These are phyloP conservation scores for Neosilurus mollespiculum DNA, from an alignment of 2,797 vertebrate species.

Conservation along the genomic window DNA sequence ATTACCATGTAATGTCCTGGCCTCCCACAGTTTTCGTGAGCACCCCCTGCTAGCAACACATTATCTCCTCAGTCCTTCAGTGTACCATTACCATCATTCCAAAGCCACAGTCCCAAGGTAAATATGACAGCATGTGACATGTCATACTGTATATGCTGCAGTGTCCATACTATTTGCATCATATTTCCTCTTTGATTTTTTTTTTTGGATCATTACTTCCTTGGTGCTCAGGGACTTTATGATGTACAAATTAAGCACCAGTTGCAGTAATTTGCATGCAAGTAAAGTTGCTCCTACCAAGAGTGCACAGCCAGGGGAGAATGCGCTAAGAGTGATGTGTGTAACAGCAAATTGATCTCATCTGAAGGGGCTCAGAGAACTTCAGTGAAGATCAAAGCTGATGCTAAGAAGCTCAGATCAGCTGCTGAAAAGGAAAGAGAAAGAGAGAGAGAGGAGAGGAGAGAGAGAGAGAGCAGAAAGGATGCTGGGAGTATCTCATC, in stretches of 20 bases:
- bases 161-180: slow-evolving; percentile 3
- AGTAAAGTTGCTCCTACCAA: slow-evolving; percentile 57
- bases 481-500: slow-evolving; percentile 71
- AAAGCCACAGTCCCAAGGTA: neutral
- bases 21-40: slow-evolving; percentile 6
- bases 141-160: neutral
- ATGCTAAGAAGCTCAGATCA: slow-evolving; percentile 72
- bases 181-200: slow-evolving; percentile 7
- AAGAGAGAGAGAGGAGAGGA: slow-evolving; percentile 5
- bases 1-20: slow-evolving; percentile 16
- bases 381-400: slow-evolving; percentile 78
- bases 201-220: neutral
- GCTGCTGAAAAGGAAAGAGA: slow-evolving; percentile 59
- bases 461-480: slow-evolving; percentile 35
- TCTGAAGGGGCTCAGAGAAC: slow-evolving; percentile 74
- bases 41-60: neutral
- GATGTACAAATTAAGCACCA: slow-evolving; percentile 24
- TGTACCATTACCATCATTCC: neutral
- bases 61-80: neutral
- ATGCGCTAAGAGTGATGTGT: slow-evolving; percentile 65
- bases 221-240: slow-evolving; percentile 1
- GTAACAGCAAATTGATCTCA: slow-evolving; percentile 73
- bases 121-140: neutral
- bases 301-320: slow-evolving; percentile 54
- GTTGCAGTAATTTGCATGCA: slow-evolving; percentile 58